Percentiles rank a stretch among this genome's conserved stretches.
Conservation (phyloP, 1,140 invertebrate species). For the Diplogasteroides magnus region DNA sequence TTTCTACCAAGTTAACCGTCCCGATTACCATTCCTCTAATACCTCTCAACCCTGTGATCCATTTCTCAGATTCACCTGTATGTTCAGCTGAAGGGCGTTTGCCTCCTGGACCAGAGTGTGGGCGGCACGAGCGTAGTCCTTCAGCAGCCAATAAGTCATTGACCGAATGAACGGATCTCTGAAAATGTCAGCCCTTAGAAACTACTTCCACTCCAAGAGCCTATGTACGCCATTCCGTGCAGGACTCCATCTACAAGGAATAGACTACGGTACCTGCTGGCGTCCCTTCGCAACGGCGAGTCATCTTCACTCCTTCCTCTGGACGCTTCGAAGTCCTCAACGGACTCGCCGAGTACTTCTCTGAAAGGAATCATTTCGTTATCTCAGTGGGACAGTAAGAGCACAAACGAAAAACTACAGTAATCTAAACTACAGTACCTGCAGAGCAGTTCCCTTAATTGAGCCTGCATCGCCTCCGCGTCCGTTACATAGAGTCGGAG, state of each 20-base stretch:
- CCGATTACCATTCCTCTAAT: constrained; percentile 69
- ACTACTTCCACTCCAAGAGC: constrained; percentile 8
- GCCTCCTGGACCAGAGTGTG: constrained; percentile 76
- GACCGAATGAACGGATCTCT: constrained; percentile 94
- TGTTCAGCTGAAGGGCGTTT: constrained; percentile 73
- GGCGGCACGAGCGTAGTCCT: constrained; percentile 80
- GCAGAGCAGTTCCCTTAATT: constrained; percentile 46
- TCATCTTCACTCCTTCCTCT: constrained; percentile 19
- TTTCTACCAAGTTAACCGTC: too few relatives aligned
- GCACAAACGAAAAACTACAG: too few relatives aligned
- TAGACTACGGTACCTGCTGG: constrained; percentile 39
- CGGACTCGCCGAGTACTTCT: constrained; percentile 43
- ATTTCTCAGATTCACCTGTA: too few relatives aligned
- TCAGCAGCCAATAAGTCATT: constrained; percentile 92
- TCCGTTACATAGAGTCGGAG: constrained; percentile 79
- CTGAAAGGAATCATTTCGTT: too few relatives aligned
- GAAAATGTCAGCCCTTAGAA: constrained; percentile 22
- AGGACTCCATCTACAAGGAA: neutral
- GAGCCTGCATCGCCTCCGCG: constrained; percentile 39
- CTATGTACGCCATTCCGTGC: constrained; percentile 11
- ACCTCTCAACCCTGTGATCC: too few relatives aligned
- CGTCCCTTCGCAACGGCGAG: constrained; percentile 55
- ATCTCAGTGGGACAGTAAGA: too few relatives aligned
- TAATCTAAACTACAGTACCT: too few relatives aligned
- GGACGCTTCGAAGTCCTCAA: constrained; percentile 61